Conservation (phyloP, 2,797 vertebrate genomes). For the Leptodactylus fallax region DNA sequence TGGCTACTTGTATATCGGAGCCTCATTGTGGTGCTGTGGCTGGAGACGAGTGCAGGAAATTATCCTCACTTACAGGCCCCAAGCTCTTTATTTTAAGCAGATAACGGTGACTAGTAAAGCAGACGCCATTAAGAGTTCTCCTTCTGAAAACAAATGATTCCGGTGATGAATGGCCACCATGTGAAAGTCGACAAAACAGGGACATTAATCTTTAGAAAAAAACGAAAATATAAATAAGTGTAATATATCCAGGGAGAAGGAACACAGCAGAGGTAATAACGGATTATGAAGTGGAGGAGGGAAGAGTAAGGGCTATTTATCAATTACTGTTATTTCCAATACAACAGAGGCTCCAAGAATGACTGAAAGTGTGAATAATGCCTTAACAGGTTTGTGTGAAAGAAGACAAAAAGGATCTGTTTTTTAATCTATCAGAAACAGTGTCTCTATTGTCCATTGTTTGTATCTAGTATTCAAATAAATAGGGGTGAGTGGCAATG, state of each 20-base stretch:
- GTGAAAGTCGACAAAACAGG: neutral
- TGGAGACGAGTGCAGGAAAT: neutral
- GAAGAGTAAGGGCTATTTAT: neutral
- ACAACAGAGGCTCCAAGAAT: neutral
- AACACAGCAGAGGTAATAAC: neutral
- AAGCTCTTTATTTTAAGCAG: slow-evolving; percentile 9
- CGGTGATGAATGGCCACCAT: slow-evolving; percentile 19
- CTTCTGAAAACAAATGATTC: neutral
- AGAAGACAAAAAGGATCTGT: too few relatives aligned
- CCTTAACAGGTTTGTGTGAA: too few relatives aligned
- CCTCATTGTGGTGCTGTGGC: neutral
- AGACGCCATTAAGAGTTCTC: slow-evolving; percentile 7
- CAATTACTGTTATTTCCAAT: neutral
- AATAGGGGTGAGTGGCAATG: neutral
- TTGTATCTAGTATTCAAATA: neutral
- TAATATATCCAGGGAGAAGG: neutral
- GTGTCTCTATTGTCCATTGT: neutral
- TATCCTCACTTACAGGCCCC: neutral
- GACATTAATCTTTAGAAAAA: slow-evolving; percentile 24
- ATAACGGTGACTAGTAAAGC: neutral
- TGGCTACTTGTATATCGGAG: neutral
- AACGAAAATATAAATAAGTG: slow-evolving; percentile 27
- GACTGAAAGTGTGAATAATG: neutral
- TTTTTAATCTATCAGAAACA: too few relatives aligned
- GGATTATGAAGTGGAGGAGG: neutral